Base-by-base conservation (phyloP, 2,888 invertebrate species). In the Altica lythri region DNA sequence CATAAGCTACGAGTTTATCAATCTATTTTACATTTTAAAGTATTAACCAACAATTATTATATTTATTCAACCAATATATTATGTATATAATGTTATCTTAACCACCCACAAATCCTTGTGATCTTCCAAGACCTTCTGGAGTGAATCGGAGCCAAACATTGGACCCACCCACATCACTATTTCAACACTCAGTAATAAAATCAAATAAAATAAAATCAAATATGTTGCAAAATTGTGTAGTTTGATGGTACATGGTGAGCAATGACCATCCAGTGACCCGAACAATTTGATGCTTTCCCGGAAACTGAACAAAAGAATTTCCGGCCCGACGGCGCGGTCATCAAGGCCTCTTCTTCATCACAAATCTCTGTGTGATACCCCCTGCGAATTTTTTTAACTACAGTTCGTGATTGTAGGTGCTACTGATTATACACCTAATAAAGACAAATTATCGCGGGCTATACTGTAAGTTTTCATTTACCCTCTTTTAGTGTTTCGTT, bases 231-330 rank as follows among this genome's bases (percentile, higher is more conserved):
- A 60, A 57, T 60, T 53, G 25, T 54, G 35, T n/a, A 35, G 18
- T 52, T n/a, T n/a, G n/a, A n/a, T n/a, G n/a, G 30, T 50, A 52
- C 38, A 49, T 35, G 62, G 68, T 72, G 74, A 70, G 72, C 73
- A 74, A 73, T 76, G 76, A 74, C 74, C 75, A 77, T 75, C 74
- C 76, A 75, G 68, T 77, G 77, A 76, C 76, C 77, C 72, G 74
- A 73, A 72, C 72, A 67, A 68, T 69, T 64, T 53, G 67, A 67
- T 72, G 72, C 73, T 76, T 77, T 77, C 76, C 77, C 77, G 77
- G 77, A 77, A 75, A 72, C 71, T 68, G 67, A 69, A 75, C 75
- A 77, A 76, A 76, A 72, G 75, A 68, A 67, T 73, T 72, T 75
- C 75, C 75, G 73, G 73, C 70, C 29, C 10, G n/a, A n/a, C 63